Evolutionary conservation across 2,113 vertebrate species (phyloP).

Genomic region (Bubalus kerabau): DNA sequence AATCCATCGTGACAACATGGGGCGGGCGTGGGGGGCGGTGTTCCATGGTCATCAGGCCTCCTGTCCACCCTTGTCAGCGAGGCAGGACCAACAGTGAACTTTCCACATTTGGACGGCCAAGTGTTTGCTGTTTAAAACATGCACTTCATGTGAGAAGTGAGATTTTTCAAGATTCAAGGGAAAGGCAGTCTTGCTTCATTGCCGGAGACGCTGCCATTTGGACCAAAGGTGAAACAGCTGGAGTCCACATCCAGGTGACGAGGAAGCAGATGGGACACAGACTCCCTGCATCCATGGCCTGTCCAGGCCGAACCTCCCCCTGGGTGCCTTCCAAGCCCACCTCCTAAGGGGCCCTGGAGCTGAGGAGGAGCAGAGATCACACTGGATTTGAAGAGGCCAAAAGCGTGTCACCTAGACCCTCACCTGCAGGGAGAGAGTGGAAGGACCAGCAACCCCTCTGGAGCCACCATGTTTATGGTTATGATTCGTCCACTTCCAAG

Average conservation of each 20-base stretch:
- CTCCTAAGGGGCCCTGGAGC: neutral
- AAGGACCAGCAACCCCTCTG: neutral
- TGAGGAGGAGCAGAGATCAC: neutral
- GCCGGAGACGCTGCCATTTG: neutral
- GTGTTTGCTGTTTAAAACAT: rapidly evolving
- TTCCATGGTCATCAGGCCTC: neutral
- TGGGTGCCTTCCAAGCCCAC: neutral
- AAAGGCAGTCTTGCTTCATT: no score
- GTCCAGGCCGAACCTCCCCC: neutral
- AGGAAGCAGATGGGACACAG: neutral
- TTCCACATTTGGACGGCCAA: rapidly evolving
- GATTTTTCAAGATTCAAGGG: neutral
- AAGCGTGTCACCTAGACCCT: neutral
- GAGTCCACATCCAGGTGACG: rapidly evolving
- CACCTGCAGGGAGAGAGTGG: neutral
- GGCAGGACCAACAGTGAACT: neutral
- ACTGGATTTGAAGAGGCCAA: neutral
- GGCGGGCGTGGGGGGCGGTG: neutral
- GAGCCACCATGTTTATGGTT: neutral
- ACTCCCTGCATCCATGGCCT: neutral
- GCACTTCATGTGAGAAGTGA: neutral
- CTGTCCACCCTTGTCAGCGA: neutral
- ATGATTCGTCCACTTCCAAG: neutral
- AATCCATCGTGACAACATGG: neutral
- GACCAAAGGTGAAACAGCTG: neutral